Evolutionary conservation across 2,888 invertebrate species (phyloP).

Genomic region (Mallateleia sp.): DNA sequence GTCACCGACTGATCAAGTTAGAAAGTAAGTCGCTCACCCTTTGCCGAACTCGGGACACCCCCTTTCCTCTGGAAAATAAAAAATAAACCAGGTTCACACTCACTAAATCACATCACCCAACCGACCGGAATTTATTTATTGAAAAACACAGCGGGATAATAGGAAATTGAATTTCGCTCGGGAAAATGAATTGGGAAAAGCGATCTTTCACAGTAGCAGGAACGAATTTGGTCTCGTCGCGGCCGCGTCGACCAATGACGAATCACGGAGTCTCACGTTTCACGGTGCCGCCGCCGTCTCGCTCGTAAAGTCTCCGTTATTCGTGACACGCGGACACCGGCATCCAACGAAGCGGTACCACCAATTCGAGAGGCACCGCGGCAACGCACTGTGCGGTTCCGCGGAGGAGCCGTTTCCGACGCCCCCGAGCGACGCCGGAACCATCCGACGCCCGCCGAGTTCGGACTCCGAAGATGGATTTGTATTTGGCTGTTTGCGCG

Average conservation of each 20-base stretch:
- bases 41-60: neutral
- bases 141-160: neutral
- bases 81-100: conserved; percentile 29
- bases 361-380: conserved; percentile 76
- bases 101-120: conserved; percentile 66
- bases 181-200: conserved; percentile 44
- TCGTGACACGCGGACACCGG: conserved; percentile 69
- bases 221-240: conserved; percentile 69
- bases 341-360: conserved; percentile 53
- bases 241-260: conserved; percentile 69
- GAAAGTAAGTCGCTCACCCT: conserved; percentile 10
- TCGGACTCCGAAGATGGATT: conserved; percentile 44
- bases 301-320: conserved; percentile 65
- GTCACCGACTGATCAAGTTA: neutral
- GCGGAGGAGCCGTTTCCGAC: conserved; percentile 73
- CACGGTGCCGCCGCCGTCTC: conserved; percentile 53
- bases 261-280: conserved; percentile 73
- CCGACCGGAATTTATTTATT: neutral
- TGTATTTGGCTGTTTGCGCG: conserved; percentile 60
- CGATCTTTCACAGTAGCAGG: conserved; percentile 38
- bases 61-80: conserved; percentile 22
- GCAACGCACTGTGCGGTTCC: conserved; percentile 76
- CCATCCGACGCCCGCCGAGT: conserved; percentile 65
- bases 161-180: conserved; percentile 1
- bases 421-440: conserved; percentile 69